Evolutionary conservation across 2,888 invertebrate genomes (phyloP), one percentile per base, ranked within the genome.

Genomic region (Meiosimyza platycephala): DNA sequence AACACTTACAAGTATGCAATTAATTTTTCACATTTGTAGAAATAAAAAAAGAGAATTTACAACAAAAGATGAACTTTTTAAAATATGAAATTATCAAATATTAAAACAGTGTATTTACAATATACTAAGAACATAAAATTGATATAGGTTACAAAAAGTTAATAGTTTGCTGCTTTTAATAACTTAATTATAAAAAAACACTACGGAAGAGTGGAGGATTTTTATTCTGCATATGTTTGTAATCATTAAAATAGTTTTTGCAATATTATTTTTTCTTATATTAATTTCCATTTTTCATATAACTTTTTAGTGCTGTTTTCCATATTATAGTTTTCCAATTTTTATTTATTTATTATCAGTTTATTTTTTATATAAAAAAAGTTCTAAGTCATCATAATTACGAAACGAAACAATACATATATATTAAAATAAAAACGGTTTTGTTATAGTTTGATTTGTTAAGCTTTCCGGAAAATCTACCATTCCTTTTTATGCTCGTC

Each of bases 401-500:
- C 68, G 75, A 78, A 78, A 76, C 72, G 71, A 74, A 76, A 76
- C 72, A 74, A 73, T 77, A 77, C 74, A 76, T 77, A 77, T 74
- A 74, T 76, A 73, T 71, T 73, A 75, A 75, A 74, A 76, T 75
- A 73, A 75, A 74, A 66, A 70, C 51, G 16, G 52, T 52, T 55
- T 71, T 72, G 71, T 55, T 74, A 51, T 60, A 52, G 22, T 12
- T 55, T 52, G 64, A 48, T 18, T 64, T 59, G 64, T 59, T 28
- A 47, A 62, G 66, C 47, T 22, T 40, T 55, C 57, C 59, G 16
- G 73, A 72, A 12, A 57, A 77, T 83, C 80, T 87, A 88, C 87
- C 88, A 99, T 87, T 95, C 94, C 90, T 99, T 99, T 90, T 99
- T 99, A 89, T 99, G 98, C 86, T 99, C 99, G 88, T 99, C 99